Evolutionary conservation across 2,888 invertebrate genomes (phyloP).

Genomic region (Caenorhabditis japonica): DNA sequence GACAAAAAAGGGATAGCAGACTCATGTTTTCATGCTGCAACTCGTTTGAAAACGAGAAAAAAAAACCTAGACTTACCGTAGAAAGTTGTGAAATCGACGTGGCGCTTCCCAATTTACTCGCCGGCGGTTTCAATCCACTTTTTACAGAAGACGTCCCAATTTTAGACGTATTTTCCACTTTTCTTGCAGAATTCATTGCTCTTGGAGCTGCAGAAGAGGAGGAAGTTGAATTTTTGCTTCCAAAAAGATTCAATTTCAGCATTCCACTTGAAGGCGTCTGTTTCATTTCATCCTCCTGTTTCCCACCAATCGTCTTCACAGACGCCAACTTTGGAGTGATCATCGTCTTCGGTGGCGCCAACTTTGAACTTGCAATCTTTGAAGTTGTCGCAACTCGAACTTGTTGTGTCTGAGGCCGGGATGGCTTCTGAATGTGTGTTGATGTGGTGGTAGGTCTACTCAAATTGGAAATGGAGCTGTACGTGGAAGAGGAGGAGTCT

Average conservation of each 20-base stretch:
- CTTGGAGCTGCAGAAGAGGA: slow-evolving; percentile 5
- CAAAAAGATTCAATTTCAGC: slow-evolving; percentile 49
- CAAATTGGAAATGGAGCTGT: slow-evolving; percentile 47
- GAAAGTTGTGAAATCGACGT: slow-evolving; percentile 30
- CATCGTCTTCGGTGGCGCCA: slow-evolving; percentile 34
- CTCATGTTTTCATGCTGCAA: no score
- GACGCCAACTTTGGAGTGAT: slow-evolving; percentile 33
- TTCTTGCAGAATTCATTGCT: slow-evolving; percentile 12
- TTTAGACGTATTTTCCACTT: slow-evolving; percentile 23
- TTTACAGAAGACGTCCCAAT: slow-evolving; percentile 22
- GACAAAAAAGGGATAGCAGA: no score
- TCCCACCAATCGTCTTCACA: slow-evolving; percentile 23
- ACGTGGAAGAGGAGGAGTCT: slow-evolving; percentile 45
- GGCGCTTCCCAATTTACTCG: slow-evolving; percentile 35
- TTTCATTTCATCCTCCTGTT: not conserved
- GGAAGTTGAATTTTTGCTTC: slow-evolving; percentile 23
- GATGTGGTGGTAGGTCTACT: slow-evolving; percentile 22
- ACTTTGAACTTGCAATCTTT: slow-evolving; percentile 26
- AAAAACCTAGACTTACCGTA: slow-evolving; percentile 36
- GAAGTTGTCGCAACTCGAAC: slow-evolving; percentile 38
- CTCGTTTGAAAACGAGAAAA: no score
- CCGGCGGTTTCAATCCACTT: slow-evolving; percentile 35
- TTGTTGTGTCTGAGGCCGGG: slow-evolving; percentile 15
- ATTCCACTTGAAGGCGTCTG: slow-evolving; percentile 13
- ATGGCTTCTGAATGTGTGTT: slow-evolving; percentile 29